phyloP scores from a whole-genome alignment of 2,113 vertebrate species.

The Eulemur rufifrons region DNA sequence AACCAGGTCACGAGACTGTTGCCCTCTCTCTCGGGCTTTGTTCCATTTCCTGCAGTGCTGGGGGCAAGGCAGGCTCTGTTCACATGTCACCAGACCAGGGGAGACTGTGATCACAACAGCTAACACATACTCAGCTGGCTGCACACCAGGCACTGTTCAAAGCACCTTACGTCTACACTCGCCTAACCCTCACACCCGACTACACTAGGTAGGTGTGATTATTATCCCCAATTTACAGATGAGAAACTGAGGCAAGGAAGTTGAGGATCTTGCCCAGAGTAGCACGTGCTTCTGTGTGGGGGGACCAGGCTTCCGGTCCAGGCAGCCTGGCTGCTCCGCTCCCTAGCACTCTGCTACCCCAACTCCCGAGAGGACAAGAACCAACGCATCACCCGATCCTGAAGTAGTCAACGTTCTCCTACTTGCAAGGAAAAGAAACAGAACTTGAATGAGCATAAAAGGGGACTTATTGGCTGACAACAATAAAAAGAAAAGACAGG shows the following conservation, averaged over 20 bases:
- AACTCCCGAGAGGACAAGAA: neutral
- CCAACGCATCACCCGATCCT: neutral
- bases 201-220: accelerated
- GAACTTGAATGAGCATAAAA: neutral
- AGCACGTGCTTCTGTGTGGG: accelerated
- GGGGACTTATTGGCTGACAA: neutral
- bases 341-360: neutral
- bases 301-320: neutral
- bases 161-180: accelerated
- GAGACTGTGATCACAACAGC: neutral
- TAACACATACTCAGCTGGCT: neutral
- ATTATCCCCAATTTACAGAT: neutral
- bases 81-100: neutral
- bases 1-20: neutral
- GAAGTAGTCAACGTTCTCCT: neutral
- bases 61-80: neutral
- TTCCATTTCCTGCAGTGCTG: neutral
- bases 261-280: neutral
- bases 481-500: neutral
- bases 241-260: neutral
- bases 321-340: neutral
- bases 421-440: neutral
- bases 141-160: neutral
- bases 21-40: neutral
- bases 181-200: accelerated